Base-by-base conservation (phyloP, 92 coral and sea anemone genomes). In the Chrysogorgia sp. region DNA sequence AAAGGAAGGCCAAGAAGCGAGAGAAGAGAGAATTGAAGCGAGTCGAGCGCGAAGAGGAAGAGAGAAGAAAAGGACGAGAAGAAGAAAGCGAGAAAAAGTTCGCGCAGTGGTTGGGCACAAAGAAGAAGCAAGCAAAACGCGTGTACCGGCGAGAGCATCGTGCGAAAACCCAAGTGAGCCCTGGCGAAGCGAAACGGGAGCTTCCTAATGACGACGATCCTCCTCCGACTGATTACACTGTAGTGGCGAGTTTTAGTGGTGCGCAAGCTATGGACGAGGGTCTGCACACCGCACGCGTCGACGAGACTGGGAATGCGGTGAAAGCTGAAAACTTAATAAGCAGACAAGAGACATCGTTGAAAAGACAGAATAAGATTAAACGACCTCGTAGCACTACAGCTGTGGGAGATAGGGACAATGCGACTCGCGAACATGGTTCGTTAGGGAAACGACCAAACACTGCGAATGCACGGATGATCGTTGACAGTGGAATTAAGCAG, bases 51-150 rank as follows among this genome's bases (percentile, higher is more conserved):
- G 79, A 53, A 9, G 79, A 72, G 55, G 79, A 49, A 12, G 79
- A 72, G 59, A 72, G 55, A 34, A 72, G 26, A 72, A 58, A 72
- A 32, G 35, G 23, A 49, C 79, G 79, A n/a, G 58, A 49, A n/a
- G 32, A 72, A 25, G 79, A 72, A 72, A 72, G 79, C 25, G 65
- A 72, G 37, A 72, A 34, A 52, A 58, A 33, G 65, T 72, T 52
- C 25, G 30, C 79, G 3, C 49, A 53, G 32, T 72, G 79, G 79
- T 72, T 72, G 50, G 24, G 7, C 15, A 65, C 48, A 22, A 72
- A 52, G 23, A 72, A 43, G 34, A 52, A 40, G n/a, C 49, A 31
- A 31, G 79, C 63, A 26, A 72, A 59, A 34, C 65, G 50, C 23
- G 65, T 52, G 21, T 37, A 33, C 50, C n/a, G n/a, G n/a, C 53